A percentile compares a stretch with the other conserved stretches of the same genome.
phyloP scores from a whole-genome alignment of 2,797 vertebrate species.

The Esox masquinongy region DNA sequence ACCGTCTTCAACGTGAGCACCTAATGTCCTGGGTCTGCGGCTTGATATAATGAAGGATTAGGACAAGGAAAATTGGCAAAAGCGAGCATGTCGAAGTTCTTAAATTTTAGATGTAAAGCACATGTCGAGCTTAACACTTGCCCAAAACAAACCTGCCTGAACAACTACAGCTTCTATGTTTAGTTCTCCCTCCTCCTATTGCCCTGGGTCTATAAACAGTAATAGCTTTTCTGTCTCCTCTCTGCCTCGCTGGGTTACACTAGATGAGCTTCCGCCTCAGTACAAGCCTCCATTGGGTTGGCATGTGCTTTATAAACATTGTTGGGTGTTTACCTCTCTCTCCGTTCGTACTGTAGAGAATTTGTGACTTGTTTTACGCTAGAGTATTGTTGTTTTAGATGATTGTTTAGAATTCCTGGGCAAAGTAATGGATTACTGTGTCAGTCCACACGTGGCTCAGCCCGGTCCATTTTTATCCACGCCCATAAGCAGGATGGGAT shows the following conservation, averaged over 20 bases:
- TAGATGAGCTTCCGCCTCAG: conserved; percentile 25
- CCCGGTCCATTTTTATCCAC: too few species aligned
- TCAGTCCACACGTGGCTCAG: too few species aligned
- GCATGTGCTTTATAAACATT: background rate
- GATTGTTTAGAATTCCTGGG: background rate
- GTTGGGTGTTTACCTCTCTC: conserved; percentile 13
- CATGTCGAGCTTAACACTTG: background rate
- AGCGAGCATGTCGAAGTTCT: too few species aligned
- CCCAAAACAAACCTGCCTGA: background rate
- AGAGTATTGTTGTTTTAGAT: background rate
- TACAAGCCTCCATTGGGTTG: conserved; percentile 26
- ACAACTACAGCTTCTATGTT: background rate
- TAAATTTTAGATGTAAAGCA: too few species aligned
- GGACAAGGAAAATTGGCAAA: too few species aligned
- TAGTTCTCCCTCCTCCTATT: conserved; percentile 1
- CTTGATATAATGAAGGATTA: too few species aligned
- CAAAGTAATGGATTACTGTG: too few species aligned
- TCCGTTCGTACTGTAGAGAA: background rate
- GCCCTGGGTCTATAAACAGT: conserved; percentile 24
- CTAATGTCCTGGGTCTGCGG: too few species aligned
- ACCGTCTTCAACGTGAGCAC: too few species aligned
- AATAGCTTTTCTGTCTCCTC: conserved; percentile 26
- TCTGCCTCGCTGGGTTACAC: conserved; percentile 39
- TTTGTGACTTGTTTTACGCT: background rate
- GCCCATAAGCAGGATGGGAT: too few species aligned